phyloP scores from a whole-genome alignment of 2,888 invertebrate genomes.

The Stenolophus ochropezus region DNA sequence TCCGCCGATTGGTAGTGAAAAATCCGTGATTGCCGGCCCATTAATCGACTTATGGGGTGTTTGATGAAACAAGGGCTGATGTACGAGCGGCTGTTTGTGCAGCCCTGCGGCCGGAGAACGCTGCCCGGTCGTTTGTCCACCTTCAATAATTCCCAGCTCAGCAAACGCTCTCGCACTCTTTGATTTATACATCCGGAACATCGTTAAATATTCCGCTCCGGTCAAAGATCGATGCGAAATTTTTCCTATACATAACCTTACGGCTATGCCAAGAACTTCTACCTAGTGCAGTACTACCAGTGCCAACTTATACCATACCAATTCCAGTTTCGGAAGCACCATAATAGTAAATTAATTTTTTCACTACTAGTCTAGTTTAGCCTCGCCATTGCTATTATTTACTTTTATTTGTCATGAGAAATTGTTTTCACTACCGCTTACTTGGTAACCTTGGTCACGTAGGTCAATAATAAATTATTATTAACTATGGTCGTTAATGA shows the following conservation, averaged over 20 bases:
- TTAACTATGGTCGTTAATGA: too few species aligned
- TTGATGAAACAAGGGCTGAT: not conserved
- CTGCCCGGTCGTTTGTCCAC: slow-evolving; percentile 56
- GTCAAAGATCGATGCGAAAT: slow-evolving; percentile 67
- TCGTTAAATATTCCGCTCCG: slow-evolving; percentile 71
- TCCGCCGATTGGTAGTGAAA: not conserved
- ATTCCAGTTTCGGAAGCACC: too few species aligned
- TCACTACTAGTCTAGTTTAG: too few species aligned
- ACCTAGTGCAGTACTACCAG: too few species aligned
- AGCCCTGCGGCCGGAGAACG: slow-evolving; percentile 18
- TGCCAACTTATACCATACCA: too few species aligned
- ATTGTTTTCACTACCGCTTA: too few species aligned
- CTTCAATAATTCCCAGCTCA: slow-evolving; percentile 65
- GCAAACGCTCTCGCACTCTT: slow-evolving; percentile 69
- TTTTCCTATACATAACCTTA: slow-evolving; percentile 55
- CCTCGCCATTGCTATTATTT: too few species aligned
- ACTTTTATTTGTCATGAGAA: too few species aligned
- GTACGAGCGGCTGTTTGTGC: slow-evolving; percentile 14
- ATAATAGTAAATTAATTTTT: too few species aligned
- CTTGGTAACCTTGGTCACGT: too few species aligned
- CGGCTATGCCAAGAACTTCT: too few species aligned
- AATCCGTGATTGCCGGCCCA: not conserved
- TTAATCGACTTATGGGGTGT: not conserved
- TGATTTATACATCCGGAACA: slow-evolving; percentile 70
- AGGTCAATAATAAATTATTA: too few species aligned